Evolutionary conservation across 2,888 invertebrate species (phyloP), one percentile per base, ranked within the genome.

Genomic region (Ochropleura plecta): DNA sequence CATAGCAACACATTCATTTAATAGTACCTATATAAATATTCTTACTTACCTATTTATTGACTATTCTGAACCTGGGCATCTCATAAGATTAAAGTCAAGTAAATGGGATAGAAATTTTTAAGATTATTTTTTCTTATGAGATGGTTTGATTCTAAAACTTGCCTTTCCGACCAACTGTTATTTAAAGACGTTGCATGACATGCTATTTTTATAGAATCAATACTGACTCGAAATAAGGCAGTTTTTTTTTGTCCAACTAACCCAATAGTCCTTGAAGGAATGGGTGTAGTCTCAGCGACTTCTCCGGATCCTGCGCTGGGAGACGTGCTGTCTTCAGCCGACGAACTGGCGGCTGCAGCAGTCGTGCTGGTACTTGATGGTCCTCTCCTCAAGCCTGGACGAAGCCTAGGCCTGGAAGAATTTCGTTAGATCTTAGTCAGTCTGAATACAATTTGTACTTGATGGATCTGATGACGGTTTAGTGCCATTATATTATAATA

Each of bases 371-470:
- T 92, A 5, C 93, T 91, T 0, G 93, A 89, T 30, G 90, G 88
- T 59, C 90, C 88, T 74, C 92, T 90, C 79, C 94, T 93, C 78
- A 94, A 82, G 14, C 93, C 93, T 42, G 97, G 97, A 59, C 97
- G 96, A 8, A 97, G 95, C 79, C 97, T 96, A 20, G 96, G 90
- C 88, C 96, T 96, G 88, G 5, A 69, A 82, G 12, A 44, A 53
- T 16, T 40, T 7, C 46, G 53, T 5, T 30, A 68, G 3, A 8
- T 40, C 4, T 44, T 68, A 51, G 40, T 79, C 12, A 67, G 44
- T 12, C 71, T 49, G n/a, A 9, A n/a, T 42, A 12, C 9, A 7
- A 18, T 55, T 49, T n/a, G n/a, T n/a, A n/a, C n/a, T n/a, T 49
- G 3, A 57, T 20, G 20, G 18, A 49, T 20, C 42, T 48, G 20